phyloP scores from a whole-genome alignment of 1,140 invertebrate genomes.

The Drosophila lowei region DNA sequence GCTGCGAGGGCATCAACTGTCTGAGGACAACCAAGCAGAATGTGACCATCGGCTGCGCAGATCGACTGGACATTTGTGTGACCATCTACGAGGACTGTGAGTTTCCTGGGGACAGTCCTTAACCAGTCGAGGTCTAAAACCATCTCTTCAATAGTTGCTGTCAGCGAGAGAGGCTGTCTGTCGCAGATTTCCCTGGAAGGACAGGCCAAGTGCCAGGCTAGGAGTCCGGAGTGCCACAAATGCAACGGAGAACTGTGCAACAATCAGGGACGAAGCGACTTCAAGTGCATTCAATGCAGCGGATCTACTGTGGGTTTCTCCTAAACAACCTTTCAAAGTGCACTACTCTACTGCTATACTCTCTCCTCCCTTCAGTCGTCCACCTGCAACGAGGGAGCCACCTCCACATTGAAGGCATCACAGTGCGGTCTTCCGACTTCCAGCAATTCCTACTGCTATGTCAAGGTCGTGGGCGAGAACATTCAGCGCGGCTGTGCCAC shows the following conservation, averaged over 20 bases:
- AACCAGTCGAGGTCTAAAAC: background rate
- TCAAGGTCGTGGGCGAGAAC: conserved; percentile 32
- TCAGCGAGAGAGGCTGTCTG: conserved; percentile 67
- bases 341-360: no score
- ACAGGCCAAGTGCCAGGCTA: conserved; percentile 38
- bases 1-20: conserved; percentile 74
- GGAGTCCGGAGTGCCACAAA: conserved; percentile 55
- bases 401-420: conserved; percentile 12
- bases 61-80: conserved; percentile 72
- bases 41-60: conserved; percentile 47
- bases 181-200: conserved; percentile 45
- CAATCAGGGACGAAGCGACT: conserved; percentile 63
- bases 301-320: conserved; percentile 50
- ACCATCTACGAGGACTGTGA: conserved; percentile 71
- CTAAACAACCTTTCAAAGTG: background rate
- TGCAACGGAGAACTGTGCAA: conserved; percentile 71
- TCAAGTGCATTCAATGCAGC: conserved; percentile 67
- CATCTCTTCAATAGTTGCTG: conserved; percentile 43
- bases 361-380: conserved; percentile 17
- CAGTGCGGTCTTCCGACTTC: conserved; percentile 64
- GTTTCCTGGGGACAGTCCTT: conserved; percentile 4
- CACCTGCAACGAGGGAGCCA: conserved; percentile 38
- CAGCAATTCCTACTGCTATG: conserved; percentile 74
- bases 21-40: conserved; percentile 50
- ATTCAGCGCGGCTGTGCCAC: conserved; percentile 62